These are phyloP conservation scores for Lytechinus variegatus DNA, from an alignment of 35 echinoderm and acorn worm species.

Conservation along the genomic window DNA sequence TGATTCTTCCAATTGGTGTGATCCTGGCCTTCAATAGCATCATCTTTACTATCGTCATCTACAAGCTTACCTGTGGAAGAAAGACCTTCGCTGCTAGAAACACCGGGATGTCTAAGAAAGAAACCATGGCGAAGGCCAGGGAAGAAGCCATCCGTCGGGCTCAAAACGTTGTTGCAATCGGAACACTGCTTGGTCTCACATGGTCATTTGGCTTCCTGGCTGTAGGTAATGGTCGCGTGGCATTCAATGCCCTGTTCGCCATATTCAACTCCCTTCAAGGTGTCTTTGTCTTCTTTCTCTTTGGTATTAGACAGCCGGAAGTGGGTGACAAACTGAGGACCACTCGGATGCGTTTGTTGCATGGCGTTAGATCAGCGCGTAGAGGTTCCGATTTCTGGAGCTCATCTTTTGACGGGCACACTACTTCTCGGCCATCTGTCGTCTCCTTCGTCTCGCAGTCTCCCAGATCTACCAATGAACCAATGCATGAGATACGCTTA, in stretches of 20 bases:
- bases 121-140: neutral
- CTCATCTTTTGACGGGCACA: neutral
- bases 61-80: slow-evolving; percentile 16
- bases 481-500: neutral
- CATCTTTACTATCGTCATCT: neutral
- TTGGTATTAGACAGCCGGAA: neutral
- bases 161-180: neutral
- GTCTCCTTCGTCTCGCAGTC: neutral
- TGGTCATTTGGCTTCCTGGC: neutral
- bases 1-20: neutral
- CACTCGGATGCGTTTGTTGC: neutral
- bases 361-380: neutral
- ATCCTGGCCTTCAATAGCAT: neutral
- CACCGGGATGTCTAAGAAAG: neutral
- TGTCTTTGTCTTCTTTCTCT: neutral
- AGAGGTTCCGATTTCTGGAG: neutral
- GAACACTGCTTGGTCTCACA: neutral
- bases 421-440: neutral
- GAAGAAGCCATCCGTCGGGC: neutral
- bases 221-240: neutral
- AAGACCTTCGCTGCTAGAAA: neutral
- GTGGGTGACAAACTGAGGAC: neutral
- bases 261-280: neutral
- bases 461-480: neutral
- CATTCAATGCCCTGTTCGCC: neutral